Conservation (phyloP, 1,140 invertebrate genomes). For the Zaprionus kolodkinae region DNA sequence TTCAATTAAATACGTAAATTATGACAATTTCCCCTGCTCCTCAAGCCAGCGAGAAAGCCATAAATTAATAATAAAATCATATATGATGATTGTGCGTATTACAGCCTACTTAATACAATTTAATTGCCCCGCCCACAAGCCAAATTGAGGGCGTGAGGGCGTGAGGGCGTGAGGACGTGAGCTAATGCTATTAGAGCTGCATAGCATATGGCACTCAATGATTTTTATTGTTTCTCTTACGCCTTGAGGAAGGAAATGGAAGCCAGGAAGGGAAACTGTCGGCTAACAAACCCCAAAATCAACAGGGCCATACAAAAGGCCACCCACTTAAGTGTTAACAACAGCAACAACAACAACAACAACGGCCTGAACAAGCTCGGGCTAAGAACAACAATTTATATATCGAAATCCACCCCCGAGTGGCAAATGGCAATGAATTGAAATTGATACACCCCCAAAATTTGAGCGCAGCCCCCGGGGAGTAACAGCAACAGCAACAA, state of each 20-base stretch:
- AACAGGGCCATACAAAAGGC: constrained; percentile 46
- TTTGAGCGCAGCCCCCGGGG: constrained; percentile 67
- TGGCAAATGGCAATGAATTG: constrained; percentile 75
- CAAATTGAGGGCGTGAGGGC: background rate
- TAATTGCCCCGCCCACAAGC: constrained; percentile 29
- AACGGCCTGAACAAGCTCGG: too few relatives aligned
- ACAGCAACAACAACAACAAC: constrained; percentile 19
- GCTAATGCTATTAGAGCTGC: constrained; percentile 46
- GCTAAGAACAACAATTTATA: constrained; percentile 66
- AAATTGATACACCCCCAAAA: constrained; percentile 81
- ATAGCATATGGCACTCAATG: constrained; percentile 40
- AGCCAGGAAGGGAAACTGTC: constrained; percentile 4
- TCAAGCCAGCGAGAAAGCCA: background rate
- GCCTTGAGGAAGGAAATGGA: background rate
- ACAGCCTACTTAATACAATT: constrained; percentile 40
- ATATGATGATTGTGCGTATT: constrained; percentile 35
- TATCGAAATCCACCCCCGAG: constrained; percentile 70
- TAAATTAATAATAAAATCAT: constrained; percentile 52
- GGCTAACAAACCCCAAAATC: constrained; percentile 58
- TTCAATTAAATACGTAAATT: background rate
- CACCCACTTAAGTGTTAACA: constrained; percentile 74
- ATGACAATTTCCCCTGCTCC: background rate
- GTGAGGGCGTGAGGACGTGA: background rate
- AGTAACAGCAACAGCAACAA: constrained; percentile 29
- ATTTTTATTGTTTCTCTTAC: constrained; percentile 47